Base-by-base conservation (phyloP, 2,888 invertebrate genomes). In the Clusia tigrina region DNA sequence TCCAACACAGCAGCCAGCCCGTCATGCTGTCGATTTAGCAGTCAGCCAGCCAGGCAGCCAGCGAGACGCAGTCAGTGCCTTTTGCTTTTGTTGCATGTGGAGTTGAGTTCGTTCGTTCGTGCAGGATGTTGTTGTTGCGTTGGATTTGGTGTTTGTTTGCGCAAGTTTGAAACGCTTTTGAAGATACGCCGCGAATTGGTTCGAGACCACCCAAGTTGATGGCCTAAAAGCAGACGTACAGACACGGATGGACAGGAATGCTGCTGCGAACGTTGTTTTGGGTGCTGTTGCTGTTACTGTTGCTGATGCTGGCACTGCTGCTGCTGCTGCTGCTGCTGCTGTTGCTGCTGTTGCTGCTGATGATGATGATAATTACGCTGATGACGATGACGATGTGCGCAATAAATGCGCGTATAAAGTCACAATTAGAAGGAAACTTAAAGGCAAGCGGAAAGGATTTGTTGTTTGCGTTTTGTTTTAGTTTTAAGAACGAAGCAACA, bases 141-240 rank as follows among this genome's bases (percentile, higher is more conserved):
- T 46, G 25, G 53, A n/a, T 63, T 58, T 46, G 60, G 63, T 71
- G 52, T 77, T 77, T 74, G 78, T 76, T n/a, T n/a, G 78, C 73
- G 80, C 74, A 76, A 73, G 79, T 80, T 80, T 74, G 74, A 74
- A 67, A 69, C 63, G 69, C 71, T 76, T 79, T 80, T 81, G 79
- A 80, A 76, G 81, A 77, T 77, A 74, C 74, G 81, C 79, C 79
- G 79, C 79, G 74, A 69, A 73, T 76, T 72, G 68, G 79, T 80
- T 80, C 81, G 79, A 80, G 79, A 80, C 79, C 79, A 80, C 79
- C 79, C 79, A 80, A 78, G 79, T 75, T 64, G 81, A 75, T 67
- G 76, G 68, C 58, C 22, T 22, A 22, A 48, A 48, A 48, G 48
- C 48, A 46, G 46, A 26, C 51, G 37, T 24, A 17, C n/a, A 51